Evolutionary conservation across 92 coral and sea anemone species (phyloP).

Genomic region (Pocillopora grandis): DNA sequence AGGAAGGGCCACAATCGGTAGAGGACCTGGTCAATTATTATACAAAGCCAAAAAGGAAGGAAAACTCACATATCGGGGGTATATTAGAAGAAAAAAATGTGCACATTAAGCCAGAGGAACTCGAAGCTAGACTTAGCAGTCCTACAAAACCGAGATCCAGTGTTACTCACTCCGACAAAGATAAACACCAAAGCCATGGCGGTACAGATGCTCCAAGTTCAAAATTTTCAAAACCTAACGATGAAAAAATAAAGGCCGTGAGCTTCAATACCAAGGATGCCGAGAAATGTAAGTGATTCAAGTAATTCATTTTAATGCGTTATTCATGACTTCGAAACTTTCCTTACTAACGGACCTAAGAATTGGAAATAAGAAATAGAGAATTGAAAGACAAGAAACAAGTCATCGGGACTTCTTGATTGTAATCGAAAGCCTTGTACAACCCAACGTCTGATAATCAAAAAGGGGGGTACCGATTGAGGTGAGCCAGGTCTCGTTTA

Average conservation of each 20-base stretch:
- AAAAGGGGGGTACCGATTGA: no score
- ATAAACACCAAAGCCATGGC: not conserved
- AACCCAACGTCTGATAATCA: no score
- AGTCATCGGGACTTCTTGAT: not conserved
- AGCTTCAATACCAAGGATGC: constrained; percentile 13
- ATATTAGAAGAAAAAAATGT: constrained; percentile 1
- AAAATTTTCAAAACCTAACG: not conserved
- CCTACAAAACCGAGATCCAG: constrained; percentile 59
- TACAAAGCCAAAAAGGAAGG: not conserved
- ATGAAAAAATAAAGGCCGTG: not conserved
- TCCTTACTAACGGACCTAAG: not conserved
- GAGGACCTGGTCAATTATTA: constrained; percentile 27
- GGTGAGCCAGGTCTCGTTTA: no score
- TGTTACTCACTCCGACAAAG: constrained; percentile 18
- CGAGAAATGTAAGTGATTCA: constrained; percentile 32
- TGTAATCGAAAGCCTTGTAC: not conserved
- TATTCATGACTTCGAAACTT: not conserved
- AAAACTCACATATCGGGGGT: constrained; percentile 13
- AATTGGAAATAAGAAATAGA: not conserved
- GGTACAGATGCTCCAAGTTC: not conserved
- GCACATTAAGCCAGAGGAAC: constrained; percentile 56
- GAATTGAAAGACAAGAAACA: not conserved
- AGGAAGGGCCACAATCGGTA: constrained; percentile 34
- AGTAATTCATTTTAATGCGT: not conserved
- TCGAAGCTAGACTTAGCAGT: constrained; percentile 40